Conservation (phyloP, 2,797 vertebrate genomes). For the Dendrocincla fuliginosa region DNA sequence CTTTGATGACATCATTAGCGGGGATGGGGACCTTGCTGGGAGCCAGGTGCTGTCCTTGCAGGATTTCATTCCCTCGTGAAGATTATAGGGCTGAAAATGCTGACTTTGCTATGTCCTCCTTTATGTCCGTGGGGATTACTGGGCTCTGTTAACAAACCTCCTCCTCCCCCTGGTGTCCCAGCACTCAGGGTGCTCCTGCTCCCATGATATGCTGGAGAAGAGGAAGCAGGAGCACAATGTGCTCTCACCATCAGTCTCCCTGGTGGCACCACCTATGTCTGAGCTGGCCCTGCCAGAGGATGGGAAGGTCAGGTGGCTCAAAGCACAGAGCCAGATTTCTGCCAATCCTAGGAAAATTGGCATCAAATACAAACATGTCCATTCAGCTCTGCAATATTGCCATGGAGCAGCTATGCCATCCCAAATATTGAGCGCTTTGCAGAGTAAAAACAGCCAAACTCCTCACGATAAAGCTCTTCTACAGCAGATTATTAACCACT, state of each 20-base stretch:
- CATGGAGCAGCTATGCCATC: fast-evolving
- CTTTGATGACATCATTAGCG: neutral
- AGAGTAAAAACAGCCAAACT: neutral
- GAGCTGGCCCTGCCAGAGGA: neutral
- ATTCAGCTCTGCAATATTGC: neutral
- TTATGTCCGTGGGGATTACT: neutral
- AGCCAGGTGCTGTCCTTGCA: neutral
- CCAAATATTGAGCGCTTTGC: neutral
- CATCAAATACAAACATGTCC: neutral
- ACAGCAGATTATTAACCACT: neutral
- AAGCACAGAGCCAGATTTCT: neutral
- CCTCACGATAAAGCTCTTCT: neutral
- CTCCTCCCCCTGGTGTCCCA: neutral
- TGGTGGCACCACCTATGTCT: fast-evolving
- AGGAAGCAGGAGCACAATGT: neutral
- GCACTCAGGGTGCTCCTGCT: neutral
- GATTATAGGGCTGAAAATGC: neutral
- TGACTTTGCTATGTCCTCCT: neutral
- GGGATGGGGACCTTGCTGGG: neutral
- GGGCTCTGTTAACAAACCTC: neutral
- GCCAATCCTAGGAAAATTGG: neutral
- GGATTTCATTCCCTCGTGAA: neutral
- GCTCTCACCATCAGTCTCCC: neutral
- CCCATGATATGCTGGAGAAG: neutral
- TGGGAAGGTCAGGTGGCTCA: neutral